Percentiles rank a stretch among this genome's conserved stretches.
phyloP scores from a whole-genome alignment of 2,797 vertebrate genomes.

The Luscinia luscinia region DNA sequence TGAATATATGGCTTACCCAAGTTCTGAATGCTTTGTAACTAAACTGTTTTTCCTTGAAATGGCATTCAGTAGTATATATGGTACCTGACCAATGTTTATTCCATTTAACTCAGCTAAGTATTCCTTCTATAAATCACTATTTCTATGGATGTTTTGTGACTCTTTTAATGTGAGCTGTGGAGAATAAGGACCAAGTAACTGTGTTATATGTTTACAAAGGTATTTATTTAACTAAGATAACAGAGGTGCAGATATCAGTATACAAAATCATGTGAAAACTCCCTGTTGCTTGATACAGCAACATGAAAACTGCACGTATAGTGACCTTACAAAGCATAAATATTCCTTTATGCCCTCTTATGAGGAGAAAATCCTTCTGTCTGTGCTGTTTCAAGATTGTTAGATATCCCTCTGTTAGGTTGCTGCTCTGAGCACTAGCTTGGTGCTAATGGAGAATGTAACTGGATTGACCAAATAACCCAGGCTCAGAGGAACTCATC shows the following conservation, averaged over 20 bases:
- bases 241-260: constrained; percentile 73
- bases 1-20: constrained; percentile 67
- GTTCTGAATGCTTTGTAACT: constrained; percentile 73
- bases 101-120: constrained; percentile 72
- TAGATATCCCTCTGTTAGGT: constrained; percentile 39
- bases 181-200: constrained; percentile 74
- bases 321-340: constrained; percentile 4
- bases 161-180: constrained; percentile 69
- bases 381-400: constrained; percentile 40
- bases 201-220: constrained; percentile 75
- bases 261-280: constrained; percentile 5
- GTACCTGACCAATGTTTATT: constrained; percentile 66
- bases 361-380: constrained; percentile 13
- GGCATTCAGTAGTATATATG: constrained; percentile 68
- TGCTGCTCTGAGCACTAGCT: constrained; percentile 59
- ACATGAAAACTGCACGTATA: not conserved
- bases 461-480: constrained; percentile 59
- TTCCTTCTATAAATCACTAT: constrained; percentile 72
- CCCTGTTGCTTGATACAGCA: not conserved
- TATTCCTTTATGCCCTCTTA: constrained; percentile 29
- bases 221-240: constrained; percentile 75
- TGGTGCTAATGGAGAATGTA: constrained; percentile 67
- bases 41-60: constrained; percentile 63
- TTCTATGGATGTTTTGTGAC: constrained; percentile 76
- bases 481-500: constrained; percentile 29